Evolutionary conservation across 2,888 invertebrate genomes (phyloP), one percentile per base, ranked within the genome.

Genomic region (Willowsia nigromaculata): DNA sequence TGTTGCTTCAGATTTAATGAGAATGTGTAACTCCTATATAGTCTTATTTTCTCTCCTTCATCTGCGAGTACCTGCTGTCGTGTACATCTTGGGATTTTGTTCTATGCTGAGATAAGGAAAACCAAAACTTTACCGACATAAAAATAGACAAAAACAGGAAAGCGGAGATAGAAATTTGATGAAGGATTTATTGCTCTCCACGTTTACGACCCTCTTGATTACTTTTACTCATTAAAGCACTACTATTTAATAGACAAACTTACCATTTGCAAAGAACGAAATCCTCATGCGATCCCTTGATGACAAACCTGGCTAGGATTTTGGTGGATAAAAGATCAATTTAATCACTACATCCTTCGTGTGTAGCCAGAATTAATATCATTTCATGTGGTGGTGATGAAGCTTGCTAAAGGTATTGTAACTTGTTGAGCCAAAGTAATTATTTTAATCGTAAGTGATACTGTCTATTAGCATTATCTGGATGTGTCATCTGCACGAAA

Each of bases 341-440:
- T 86, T 68, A 86, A 86, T 86, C 68, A 86, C 37, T 43, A 11
- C 7, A 30, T 27, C 22, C 22, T 62, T 50, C 22, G n/a, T 62
- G 65, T 71, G n/a, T 33, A 27, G 80, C 15, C 18, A 76, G 13
- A 47, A 50, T 27, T 76, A 25, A 53, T 30, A 78, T 22, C 43
- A n/a, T 30, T 74, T 13, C 37, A 9, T 30, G 30, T 37, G 33
- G 65, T n/a, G 18, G 37, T 85, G 65, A 33, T 30, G 40, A 85
- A 62, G 47, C 25, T 47, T 59, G 15, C 18, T 50, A 3, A 25
- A 7, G n/a, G 18, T 71, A 37, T 71, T 76, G 30, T 33, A 43
- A 87, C 87, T 87, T 87, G 87, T 87, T 87, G 87, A 87, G 81
- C 78, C 80, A 43, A 9, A n/a, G 9, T 50, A 76, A 76, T 76